Percentiles rank a stretch among this genome's conserved stretches.
Conservation (phyloP, 2,797 vertebrate species). For the Myioborus melanocephalus region DNA sequence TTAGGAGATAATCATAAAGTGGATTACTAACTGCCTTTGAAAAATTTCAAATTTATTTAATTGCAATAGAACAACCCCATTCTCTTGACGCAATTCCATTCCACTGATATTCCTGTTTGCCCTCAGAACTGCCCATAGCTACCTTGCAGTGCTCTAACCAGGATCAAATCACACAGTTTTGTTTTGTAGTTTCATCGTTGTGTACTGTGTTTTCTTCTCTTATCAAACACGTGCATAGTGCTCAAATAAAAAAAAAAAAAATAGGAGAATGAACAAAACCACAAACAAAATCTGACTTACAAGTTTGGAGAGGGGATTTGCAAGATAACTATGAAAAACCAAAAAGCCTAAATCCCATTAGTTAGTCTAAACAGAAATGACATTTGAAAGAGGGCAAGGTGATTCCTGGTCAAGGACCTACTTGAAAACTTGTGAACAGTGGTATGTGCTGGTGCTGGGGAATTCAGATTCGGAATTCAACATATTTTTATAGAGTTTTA, state of each 20-base stretch:
- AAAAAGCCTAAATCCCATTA: not conserved
- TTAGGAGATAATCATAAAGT: not conserved
- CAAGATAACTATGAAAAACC: not conserved
- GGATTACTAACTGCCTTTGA: not conserved
- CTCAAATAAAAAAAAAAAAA: not conserved
- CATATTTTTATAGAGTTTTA: not conserved
- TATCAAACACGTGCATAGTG: fast-evolving
- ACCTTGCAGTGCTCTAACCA: not conserved
- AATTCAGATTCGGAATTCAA: not conserved
- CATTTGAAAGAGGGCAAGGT: not conserved
- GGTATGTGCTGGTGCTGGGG: not conserved
- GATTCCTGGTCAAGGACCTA: not conserved
- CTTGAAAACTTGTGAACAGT: not conserved
- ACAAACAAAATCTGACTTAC: not conserved
- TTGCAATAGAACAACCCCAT: not conserved
- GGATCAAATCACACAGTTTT: not conserved
- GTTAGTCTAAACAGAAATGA: not conserved
- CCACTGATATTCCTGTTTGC: not conserved
- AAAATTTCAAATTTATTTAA: not conserved
- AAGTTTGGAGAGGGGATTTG: not conserved
- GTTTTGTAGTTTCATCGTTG: not conserved
- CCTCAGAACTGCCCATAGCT: not conserved
- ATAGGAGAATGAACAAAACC: fast-evolving
- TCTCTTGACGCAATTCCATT: not conserved
- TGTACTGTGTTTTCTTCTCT: not conserved